These are phyloP conservation scores for Clostera curtula DNA, from an alignment of 2,888 invertebrate species.

Conservation along the genomic window DNA sequence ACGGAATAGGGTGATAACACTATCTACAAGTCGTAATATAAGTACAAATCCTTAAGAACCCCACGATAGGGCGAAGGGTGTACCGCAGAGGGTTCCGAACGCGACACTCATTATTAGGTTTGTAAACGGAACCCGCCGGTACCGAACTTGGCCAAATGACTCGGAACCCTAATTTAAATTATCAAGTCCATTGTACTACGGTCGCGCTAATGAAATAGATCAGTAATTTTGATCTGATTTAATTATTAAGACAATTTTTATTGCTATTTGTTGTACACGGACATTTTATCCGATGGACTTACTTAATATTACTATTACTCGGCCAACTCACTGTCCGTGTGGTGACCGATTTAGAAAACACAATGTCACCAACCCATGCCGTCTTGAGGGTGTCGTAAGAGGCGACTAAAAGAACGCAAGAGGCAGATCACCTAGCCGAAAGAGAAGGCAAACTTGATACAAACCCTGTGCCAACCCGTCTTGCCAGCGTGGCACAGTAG, in stretches of 20 bases:
- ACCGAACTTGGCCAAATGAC: conserved; percentile 19
- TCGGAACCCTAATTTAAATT: conserved; percentile 52
- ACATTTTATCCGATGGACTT: not conserved
- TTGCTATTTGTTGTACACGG: not conserved
- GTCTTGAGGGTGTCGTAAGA: no score
- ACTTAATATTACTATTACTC: not conserved
- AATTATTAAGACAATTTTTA: conserved; percentile 6
- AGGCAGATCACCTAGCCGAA: no score
- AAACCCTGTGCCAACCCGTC: no score
- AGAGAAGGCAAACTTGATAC: no score
- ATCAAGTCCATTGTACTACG: conserved; percentile 39
- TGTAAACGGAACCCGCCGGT: conserved; percentile 52
- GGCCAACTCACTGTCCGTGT: no score
- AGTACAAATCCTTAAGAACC: conserved; percentile 8
- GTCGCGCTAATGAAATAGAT: conserved; percentile 33
- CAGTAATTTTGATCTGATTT: conserved; percentile 29
- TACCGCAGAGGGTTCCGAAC: conserved; percentile 23
- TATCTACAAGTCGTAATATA: conserved; percentile 3
- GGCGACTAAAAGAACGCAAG: no score
- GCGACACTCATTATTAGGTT: conserved; percentile 65
- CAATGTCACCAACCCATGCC: no score
- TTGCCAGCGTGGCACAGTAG: no score
- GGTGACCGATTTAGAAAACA: no score
- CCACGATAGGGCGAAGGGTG: conserved; percentile 10
- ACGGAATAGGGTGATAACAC: not conserved